Base-by-base conservation (phyloP, 2,113 vertebrate genomes). In the Sylvietta virens region DNA sequence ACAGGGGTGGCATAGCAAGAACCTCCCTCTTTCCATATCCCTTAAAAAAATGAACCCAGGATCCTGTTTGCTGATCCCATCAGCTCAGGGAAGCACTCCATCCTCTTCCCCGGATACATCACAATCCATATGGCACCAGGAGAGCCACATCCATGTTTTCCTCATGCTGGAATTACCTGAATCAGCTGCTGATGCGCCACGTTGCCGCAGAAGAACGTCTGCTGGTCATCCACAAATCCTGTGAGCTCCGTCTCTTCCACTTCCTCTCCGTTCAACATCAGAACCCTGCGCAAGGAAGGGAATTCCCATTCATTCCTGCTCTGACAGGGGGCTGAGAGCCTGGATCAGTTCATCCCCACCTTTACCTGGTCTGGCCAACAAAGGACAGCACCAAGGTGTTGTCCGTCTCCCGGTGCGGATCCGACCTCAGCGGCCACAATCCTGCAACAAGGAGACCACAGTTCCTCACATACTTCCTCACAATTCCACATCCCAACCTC, bases 141-240 rank as follows among this genome's bases (percentile, higher is more conserved):
- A 33, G 22, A 61, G 35, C 15, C 10, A 8, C 0, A 31, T 5
- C 44, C 23, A 8, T 6, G 1, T 31, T 30, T n/a, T n/a, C 42
- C 35, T 8, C 4, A 3, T 16, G 7, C 5, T 7, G 15, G 44
- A 15, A 6, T 81, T 95, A 99, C 99, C 98, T 99, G 99, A 96
- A 99, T 99, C 76, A 99, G 97, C 23, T 99, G 99, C 62, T 99
- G 98, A 84, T 99, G 99, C 0, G 98, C 98, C 85, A 99, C 99
- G 0, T 99, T 99, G 74, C 99, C 99, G 19, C 99, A 99, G 97
- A 99, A 99, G 97, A 99, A 99, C 1, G 99, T 99, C 97, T 99
- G 99, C 96, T 99, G 99, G 88, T 99, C 99, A 39, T 99, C 99
- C 87, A 99, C 99, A 60, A 99, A 99, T 21, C 99, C 99, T 1